These are phyloP conservation scores for Saccopteryx bilineata DNA, from an alignment of 2,113 vertebrate species.

Conservation along the genomic window DNA sequence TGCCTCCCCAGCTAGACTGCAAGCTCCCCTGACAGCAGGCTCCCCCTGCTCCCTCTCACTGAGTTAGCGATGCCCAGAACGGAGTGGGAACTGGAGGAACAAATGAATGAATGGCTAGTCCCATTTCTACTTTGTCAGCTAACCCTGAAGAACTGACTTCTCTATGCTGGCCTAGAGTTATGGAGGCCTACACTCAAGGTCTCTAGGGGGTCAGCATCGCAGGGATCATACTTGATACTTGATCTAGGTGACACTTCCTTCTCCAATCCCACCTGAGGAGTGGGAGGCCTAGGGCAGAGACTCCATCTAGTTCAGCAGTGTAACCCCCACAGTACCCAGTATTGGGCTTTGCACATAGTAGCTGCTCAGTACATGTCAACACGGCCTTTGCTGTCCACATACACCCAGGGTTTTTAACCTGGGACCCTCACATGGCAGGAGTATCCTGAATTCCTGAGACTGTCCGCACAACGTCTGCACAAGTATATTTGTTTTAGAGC, in stretches of 20 bases:
- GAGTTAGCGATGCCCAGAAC: neutral
- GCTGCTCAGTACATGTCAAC: neutral
- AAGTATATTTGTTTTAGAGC: neutral
- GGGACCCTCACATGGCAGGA: neutral
- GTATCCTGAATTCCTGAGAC: neutral
- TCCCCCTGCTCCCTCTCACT: neutral
- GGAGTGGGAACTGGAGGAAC: neutral
- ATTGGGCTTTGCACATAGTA: neutral
- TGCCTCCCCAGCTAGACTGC: neutral
- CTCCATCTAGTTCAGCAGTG: neutral
- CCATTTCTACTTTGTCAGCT: neutral
- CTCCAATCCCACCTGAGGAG: neutral
- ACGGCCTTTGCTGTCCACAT: neutral
- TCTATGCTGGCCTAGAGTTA: neutral
- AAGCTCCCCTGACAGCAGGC: neutral
- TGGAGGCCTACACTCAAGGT: neutral
- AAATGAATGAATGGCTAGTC: neutral
- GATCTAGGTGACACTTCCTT: neutral
- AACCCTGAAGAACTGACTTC: neutral
- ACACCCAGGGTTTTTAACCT: neutral
- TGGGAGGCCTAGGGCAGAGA: neutral
- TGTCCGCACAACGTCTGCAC: neutral
- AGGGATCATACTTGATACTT: neutral
- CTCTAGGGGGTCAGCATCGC: neutral
- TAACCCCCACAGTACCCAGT: neutral